Evolutionary conservation across 2,113 vertebrate species (phyloP).

Genomic region (Plestiodon gilberti): DNA sequence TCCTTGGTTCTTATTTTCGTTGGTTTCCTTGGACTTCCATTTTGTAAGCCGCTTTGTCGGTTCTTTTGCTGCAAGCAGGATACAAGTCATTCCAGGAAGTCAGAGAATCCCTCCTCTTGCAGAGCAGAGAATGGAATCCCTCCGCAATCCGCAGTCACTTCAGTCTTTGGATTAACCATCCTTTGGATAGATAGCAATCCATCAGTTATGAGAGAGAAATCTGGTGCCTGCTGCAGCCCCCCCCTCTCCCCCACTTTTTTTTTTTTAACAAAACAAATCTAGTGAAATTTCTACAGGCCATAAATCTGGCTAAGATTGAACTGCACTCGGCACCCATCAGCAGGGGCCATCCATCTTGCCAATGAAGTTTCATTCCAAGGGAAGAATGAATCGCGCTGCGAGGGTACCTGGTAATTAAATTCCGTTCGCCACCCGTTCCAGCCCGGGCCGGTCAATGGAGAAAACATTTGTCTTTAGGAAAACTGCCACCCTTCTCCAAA

Average conservation of each 20-base stretch:
- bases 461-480: slow-evolving; percentile 53
- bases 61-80: too few species aligned
- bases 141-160: too few species aligned
- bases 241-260: neutral
- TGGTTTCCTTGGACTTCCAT: too few species aligned
- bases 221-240: neutral
- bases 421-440: slow-evolving; percentile 36
- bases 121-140: neutral
- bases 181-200: neutral
- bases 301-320: slow-evolving; percentile 46
- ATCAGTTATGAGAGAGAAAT: neutral
- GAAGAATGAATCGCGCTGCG: slow-evolving; percentile 35
- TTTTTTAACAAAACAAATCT: slow-evolving; percentile 38
- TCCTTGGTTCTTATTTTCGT: too few species aligned
- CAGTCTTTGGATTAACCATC: neutral
- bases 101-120: too few species aligned
- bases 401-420: slow-evolving; percentile 58
- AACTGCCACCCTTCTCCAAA: slow-evolving; percentile 20
- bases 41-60: too few species aligned
- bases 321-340: slow-evolving; percentile 33
- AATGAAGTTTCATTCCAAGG: slow-evolving; percentile 37
- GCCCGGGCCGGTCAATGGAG: slow-evolving; percentile 51
- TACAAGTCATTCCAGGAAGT: too few species aligned
- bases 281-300: slow-evolving; percentile 37
- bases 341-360: slow-evolving; percentile 45